Conservation (phyloP, 2,113 vertebrate genomes). For the Fulmarus glacialis region DNA sequence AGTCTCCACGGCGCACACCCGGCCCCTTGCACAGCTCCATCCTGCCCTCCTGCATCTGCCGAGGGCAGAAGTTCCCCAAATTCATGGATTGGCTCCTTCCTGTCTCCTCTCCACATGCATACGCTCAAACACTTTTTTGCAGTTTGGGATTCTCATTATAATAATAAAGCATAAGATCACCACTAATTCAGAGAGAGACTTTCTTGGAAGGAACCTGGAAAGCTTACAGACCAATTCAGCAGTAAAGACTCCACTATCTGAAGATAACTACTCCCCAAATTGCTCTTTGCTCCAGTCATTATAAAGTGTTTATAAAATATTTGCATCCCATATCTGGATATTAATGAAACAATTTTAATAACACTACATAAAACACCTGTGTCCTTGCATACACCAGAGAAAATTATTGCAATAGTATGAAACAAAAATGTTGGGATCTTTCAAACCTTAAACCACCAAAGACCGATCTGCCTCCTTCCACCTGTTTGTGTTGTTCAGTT, state of each 20-base stretch:
- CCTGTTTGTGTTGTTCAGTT: constrained; percentile 55
- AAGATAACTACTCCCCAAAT: neutral
- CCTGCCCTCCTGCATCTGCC: neutral
- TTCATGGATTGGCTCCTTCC: accelerated
- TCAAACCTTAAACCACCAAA: constrained; percentile 66
- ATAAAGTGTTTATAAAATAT: neutral
- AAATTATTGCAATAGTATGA: constrained; percentile 22
- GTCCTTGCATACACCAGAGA: neutral
- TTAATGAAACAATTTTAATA: constrained; percentile 43
- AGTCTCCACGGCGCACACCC: accelerated
- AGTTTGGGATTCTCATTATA: neutral
- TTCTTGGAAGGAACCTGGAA: neutral
- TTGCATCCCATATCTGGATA: neutral
- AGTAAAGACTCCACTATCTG: neutral
- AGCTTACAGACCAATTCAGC: neutral
- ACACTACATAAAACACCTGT: constrained; percentile 60
- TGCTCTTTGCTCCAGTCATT: neutral
- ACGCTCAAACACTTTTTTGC: neutral
- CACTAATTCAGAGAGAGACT: neutral
- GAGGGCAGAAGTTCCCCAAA: neutral
- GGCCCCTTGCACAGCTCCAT: neutral
- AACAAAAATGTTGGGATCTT: constrained; percentile 61
- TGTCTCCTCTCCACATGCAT: neutral
- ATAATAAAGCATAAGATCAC: neutral
- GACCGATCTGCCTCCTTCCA: constrained; percentile 51